phyloP scores from a whole-genome alignment of 1,140 invertebrate genomes.

The Palaemon carinicauda region DNA sequence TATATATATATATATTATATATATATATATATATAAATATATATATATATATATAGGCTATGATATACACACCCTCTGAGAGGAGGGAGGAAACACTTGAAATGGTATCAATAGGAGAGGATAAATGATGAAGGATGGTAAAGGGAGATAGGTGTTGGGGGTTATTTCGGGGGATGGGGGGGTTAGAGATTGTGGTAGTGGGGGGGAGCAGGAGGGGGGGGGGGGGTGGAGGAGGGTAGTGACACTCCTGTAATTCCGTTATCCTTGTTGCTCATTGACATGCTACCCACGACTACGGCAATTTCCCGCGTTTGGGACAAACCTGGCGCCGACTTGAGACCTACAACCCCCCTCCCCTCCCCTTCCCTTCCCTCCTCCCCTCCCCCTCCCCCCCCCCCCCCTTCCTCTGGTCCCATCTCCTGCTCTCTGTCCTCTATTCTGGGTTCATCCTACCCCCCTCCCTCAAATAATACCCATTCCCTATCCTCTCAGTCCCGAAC shows the following conservation, averaged over 20 bases:
- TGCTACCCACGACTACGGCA: constrained; percentile 23
- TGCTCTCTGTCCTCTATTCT: neutral
- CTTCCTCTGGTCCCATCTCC: too few species aligned
- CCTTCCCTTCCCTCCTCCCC: neutral
- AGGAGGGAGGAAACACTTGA: too few species aligned
- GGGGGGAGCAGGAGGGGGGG: neutral
- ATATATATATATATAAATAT: too few species aligned
- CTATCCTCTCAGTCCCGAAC: neutral
- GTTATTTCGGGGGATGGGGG: neutral
- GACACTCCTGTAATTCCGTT: constrained; percentile 30
- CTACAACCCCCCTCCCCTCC: neutral
- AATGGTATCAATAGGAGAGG: neutral
- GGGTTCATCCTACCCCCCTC: neutral
- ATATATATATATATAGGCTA: too few species aligned
- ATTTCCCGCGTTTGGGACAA: constrained; percentile 43
- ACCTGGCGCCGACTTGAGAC: constrained; percentile 33
- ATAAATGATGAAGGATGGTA: neutral
- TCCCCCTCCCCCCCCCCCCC: neutral
- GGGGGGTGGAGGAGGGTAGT: neutral
- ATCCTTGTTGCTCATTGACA: constrained; percentile 37
- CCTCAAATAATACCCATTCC: neutral
- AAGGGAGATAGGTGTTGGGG: neutral
- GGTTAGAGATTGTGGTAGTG: neutral
- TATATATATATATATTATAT: too few species aligned
- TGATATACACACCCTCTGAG: too few species aligned